These are phyloP conservation scores for Seladonia tumulorum DNA, from an alignment of 2,888 invertebrate genomes.

Conservation along the genomic window DNA sequence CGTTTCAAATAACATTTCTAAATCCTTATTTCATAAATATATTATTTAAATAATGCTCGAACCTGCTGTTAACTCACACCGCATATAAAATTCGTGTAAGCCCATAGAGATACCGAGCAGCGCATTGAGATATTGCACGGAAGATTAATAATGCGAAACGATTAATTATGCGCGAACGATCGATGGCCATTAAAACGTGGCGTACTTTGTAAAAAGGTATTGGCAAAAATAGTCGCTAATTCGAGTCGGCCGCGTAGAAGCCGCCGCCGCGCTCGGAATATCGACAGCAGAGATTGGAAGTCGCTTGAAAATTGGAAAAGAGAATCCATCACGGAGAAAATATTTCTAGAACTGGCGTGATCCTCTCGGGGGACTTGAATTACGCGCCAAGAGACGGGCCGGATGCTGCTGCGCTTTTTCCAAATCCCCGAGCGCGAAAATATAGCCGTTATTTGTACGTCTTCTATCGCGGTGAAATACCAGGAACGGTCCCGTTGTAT, in stretches of 20 bases:
- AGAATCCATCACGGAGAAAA: not conserved
- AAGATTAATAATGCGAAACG: not conserved
- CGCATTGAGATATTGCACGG: too few relatives aligned
- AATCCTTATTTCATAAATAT: not conserved
- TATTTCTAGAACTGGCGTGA: slow-evolving; percentile 7
- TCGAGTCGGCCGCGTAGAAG: not conserved
- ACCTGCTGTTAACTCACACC: not conserved
- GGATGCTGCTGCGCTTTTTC: not conserved
- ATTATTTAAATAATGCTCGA: not conserved
- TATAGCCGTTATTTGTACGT: not conserved
- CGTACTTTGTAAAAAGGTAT: not conserved
- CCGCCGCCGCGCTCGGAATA: not conserved
- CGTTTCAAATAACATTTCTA: too few relatives aligned
- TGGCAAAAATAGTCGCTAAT: not conserved
- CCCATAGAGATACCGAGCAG: not conserved
- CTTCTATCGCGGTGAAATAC: not conserved
- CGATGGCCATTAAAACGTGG: not conserved
- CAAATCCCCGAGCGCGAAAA: slow-evolving; percentile 7
- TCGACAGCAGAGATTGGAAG: too few relatives aligned
- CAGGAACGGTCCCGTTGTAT: not conserved
- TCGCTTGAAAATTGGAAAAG: slow-evolving; percentile 20
- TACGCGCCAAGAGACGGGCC: not conserved
- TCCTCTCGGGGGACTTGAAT: not conserved
- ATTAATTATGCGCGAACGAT: not conserved
- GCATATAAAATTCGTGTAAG: not conserved